Conservation (phyloP, 2,888 invertebrate species). For the Laspeyria flexula region DNA sequence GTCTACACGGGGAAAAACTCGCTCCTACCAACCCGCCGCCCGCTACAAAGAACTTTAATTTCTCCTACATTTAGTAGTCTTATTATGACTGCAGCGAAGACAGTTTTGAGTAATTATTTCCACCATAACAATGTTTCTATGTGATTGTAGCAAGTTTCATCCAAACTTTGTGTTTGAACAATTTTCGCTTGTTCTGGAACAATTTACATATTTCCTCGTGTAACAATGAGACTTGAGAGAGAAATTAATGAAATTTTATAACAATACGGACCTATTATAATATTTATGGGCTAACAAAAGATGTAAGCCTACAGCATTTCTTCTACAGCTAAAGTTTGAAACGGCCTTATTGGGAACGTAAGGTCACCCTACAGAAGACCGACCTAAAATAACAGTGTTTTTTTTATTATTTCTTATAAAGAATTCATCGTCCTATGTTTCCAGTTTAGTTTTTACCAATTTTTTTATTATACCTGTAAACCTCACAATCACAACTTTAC, state of each 20-base stretch:
- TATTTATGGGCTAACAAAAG: background rate
- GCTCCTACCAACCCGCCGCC: background rate
- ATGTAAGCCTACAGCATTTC: no score
- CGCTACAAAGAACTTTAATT: conserved; percentile 22
- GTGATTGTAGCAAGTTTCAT: conserved; percentile 1
- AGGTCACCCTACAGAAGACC: no score
- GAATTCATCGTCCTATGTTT: no score
- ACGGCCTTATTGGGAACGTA: no score
- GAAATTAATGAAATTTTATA: conserved; percentile 20
- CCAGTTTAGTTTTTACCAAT: no score
- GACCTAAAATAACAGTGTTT: no score
- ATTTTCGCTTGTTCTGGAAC: conserved; percentile 22
- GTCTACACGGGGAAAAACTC: conserved; percentile 21
- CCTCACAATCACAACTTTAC: no score
- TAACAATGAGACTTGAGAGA: conserved; percentile 24
- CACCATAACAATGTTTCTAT: background rate
- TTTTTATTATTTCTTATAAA: no score
- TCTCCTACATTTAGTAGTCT: conserved; percentile 19
- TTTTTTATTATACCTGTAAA: no score
- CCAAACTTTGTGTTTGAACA: conserved; percentile 14
- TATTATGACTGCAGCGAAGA: conserved; percentile 13
- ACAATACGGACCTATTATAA: conserved; percentile 10
- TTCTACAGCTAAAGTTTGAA: no score
- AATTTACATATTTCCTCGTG: conserved; percentile 38
- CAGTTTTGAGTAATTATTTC: conserved; percentile 5